Evolutionary conservation across 2,888 invertebrate species (phyloP), one percentile per base, ranked within the genome.

Genomic region (Meliscaeva auricollis): DNA sequence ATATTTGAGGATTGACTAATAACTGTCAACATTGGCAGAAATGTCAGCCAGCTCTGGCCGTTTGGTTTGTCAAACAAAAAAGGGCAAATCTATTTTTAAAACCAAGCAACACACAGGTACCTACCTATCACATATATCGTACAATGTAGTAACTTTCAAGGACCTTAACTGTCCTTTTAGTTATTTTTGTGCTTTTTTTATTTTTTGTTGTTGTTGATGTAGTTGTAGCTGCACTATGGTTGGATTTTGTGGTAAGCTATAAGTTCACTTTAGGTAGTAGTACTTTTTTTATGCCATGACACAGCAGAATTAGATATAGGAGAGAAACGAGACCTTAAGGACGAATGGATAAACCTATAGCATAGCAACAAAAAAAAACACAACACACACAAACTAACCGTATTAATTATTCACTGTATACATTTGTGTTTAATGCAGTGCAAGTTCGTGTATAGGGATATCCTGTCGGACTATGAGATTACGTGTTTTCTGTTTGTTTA

Each of bases 1-100:
- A 81, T 85, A 85, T 77, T 81, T 73, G 80, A 81, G 62, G 38
- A 81, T 74, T 80, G 76, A 85, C 85, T 85, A 85, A 85, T 85
- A 85, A 81, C 85, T 85, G 85, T 85, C 85, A 81, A 81, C 85
- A 85, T 85, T 64, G 77, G 60, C 72, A 38, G 62, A 20, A 78
- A 41, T 30, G 48, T 22, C 6, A 35, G n/a, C 52, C 48, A 50
- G 15, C 15, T n/a, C 22, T 22, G 32, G 17, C 54, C n/a, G n/a
- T n/a, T n/a, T n/a, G n/a, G 77, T 48, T 9, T 52, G 68, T 46
- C 48, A n/a, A 68, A 81, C 72, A 72, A 73, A 38, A n/a, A 81
- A 81, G 77, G 81, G 85, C 85, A 85, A 81, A 81, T 81, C 85
- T 81, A 85, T 85, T 85, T 85, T 81, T 81, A 81, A 84, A 26